These are phyloP conservation scores for Dryobates pubescens DNA, from an alignment of 2,797 vertebrate genomes.

Conservation along the genomic window DNA sequence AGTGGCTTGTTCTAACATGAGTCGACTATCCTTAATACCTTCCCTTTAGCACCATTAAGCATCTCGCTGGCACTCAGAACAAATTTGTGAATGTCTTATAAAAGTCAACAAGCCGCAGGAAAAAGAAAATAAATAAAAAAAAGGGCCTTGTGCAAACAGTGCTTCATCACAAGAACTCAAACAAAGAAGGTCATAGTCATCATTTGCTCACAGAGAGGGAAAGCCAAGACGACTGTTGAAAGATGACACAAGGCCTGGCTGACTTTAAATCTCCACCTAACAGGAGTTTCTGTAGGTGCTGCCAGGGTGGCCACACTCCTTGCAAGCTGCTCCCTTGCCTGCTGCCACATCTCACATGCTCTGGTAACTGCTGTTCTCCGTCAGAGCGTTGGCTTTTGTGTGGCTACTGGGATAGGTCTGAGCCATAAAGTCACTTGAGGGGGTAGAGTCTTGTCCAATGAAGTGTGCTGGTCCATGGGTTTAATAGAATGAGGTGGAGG, in stretches of 20 bases:
- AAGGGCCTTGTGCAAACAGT: slow-evolving; percentile 63
- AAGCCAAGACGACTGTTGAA: slow-evolving; percentile 51
- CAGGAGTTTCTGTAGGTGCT: slow-evolving; percentile 52
- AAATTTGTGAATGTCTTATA: slow-evolving; percentile 77
- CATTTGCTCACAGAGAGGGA: background rate
- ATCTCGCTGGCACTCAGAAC: slow-evolving; percentile 69
- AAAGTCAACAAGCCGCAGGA: slow-evolving; percentile 73
- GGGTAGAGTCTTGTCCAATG: background rate
- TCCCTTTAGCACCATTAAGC: slow-evolving; percentile 68
- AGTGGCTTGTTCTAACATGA: slow-evolving; percentile 72
- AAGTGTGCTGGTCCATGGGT: background rate
- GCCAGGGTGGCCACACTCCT: slow-evolving; percentile 50
- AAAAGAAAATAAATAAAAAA: slow-evolving; percentile 67
- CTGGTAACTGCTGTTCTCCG: background rate
- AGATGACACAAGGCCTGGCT: slow-evolving; percentile 46
- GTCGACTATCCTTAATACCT: slow-evolving; percentile 69
- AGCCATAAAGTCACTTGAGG: background rate
- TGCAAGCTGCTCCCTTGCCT: background rate
- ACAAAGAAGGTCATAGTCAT: slow-evolving; percentile 73
- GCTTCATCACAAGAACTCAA: slow-evolving; percentile 66
- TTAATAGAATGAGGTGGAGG: background rate
- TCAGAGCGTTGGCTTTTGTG: background rate
- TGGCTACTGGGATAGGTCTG: background rate
- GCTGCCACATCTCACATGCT: background rate
- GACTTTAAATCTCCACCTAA: slow-evolving; percentile 45